Evolutionary conservation across 2,797 vertebrate species (phyloP).

Genomic region (Mormyrops boulengeri): DNA sequence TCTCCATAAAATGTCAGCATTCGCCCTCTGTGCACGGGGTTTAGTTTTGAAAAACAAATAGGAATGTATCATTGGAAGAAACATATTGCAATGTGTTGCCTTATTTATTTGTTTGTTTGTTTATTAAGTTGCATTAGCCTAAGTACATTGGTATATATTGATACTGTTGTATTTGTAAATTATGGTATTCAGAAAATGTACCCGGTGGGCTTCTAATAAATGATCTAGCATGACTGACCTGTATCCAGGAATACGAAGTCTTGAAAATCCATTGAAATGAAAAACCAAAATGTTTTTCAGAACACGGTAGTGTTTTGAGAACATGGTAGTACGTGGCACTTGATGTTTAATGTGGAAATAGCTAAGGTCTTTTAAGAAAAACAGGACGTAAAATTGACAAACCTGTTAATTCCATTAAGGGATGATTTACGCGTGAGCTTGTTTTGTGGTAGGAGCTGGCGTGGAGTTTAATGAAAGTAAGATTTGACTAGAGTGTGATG

Average conservation of each 20-base stretch:
- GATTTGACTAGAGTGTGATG: background rate
- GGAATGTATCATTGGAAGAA: background rate
- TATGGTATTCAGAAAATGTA: background rate
- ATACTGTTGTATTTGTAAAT: background rate
- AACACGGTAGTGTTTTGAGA: background rate
- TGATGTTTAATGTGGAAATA: background rate
- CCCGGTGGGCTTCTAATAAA: background rate
- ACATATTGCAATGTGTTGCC: background rate
- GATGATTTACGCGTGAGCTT: background rate
- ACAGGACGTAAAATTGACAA: background rate
- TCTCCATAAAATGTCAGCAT: background rate
- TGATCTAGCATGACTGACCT: background rate
- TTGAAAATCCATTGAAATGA: background rate
- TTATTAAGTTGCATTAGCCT: background rate
- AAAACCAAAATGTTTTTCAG: background rate
- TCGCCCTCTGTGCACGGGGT: background rate
- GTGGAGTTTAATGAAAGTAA: background rate
- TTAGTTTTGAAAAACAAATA: constrained; percentile 5
- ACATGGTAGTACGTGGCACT: background rate
- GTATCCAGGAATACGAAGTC: background rate
- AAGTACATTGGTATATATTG: background rate
- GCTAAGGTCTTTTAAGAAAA: background rate
- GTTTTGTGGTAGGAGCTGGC: background rate
- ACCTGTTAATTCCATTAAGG: background rate
- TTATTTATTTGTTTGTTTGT: background rate